phyloP scores from a whole-genome alignment of 35 echinoderm and acorn worm species.

The Ptychodera flava region DNA sequence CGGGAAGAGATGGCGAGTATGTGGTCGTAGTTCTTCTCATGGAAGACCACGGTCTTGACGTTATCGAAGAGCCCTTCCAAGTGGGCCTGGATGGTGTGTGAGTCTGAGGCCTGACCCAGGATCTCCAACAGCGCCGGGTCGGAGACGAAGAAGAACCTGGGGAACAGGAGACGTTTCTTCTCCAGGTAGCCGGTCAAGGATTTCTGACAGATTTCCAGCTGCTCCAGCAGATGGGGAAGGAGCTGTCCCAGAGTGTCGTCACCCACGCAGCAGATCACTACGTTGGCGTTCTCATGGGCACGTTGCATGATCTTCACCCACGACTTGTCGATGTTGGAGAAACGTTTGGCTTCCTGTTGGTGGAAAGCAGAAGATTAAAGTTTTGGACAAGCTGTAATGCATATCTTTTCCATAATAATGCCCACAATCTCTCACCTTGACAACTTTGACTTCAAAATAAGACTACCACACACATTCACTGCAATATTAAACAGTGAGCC shows the following conservation, averaged over 20 bases:
- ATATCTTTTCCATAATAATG: too few species aligned
- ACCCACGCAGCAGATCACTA: conserved; percentile 87
- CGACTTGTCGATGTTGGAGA: conserved; percentile 98
- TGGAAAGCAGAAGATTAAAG: background rate
- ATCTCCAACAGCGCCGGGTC: conserved; percentile 96
- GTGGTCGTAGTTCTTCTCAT: conserved; percentile 96
- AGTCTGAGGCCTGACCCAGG: conserved; percentile 97
- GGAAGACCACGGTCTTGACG: conserved; percentile 95
- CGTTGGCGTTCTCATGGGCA: conserved; percentile 96
- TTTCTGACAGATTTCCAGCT: conserved; percentile 99
- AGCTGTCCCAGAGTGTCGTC: conserved; percentile 95
- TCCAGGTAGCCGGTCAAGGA: conserved; percentile 97
- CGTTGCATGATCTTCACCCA: conserved; percentile 99
- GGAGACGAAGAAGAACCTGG: conserved; percentile 98
- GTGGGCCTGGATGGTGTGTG: conserved; percentile 97
- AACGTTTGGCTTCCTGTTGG: conserved; percentile 93
- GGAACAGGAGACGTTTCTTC: conserved; percentile 97
- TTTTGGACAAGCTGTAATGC: too few species aligned
- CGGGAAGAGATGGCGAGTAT: conserved; percentile 88
- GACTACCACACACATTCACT: too few species aligned
- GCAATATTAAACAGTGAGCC: too few species aligned
- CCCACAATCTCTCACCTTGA: too few species aligned
- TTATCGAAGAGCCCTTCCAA: conserved; percentile 96
- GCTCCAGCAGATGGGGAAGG: conserved; percentile 95
- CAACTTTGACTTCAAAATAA: too few species aligned